Evolutionary conservation across 2,113 vertebrate genomes (phyloP).

Genomic region (Stigmatopora nigra): DNA sequence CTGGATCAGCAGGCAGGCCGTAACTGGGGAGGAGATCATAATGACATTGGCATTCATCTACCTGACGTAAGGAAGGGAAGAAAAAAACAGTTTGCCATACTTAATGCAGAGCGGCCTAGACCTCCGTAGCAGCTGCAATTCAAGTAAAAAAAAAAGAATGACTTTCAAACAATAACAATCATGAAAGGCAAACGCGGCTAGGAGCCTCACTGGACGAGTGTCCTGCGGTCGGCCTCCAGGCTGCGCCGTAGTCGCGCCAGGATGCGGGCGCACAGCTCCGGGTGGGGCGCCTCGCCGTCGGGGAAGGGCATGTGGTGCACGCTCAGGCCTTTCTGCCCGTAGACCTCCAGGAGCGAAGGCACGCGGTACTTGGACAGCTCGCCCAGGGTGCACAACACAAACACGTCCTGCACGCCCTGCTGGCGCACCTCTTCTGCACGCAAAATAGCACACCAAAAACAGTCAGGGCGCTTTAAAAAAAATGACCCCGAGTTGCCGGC

Average conservation of each 20-base stretch:
- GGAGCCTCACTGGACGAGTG: conserved; percentile 79
- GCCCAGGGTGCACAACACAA: conserved; percentile 84
- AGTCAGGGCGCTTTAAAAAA: no score
- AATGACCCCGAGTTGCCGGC: background rate
- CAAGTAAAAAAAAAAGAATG: background rate
- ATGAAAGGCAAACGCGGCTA: no score
- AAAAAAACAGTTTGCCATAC: conserved; percentile 58
- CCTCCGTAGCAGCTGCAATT: conserved; percentile 80
- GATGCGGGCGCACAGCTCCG: conserved; percentile 74
- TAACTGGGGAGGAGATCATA: conserved; percentile 65
- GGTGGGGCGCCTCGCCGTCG: conserved; percentile 75
- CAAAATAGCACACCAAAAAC: background rate
- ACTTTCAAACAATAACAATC: no score
- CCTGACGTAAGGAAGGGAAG: background rate
- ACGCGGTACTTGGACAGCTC: conserved; percentile 82
- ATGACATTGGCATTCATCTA: background rate
- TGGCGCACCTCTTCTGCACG: conserved; percentile 77
- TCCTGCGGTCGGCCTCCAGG: conserved; percentile 73
- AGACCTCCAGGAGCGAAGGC: conserved; percentile 77
- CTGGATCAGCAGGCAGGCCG: conserved; percentile 82
- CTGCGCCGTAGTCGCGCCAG: conserved; percentile 74
- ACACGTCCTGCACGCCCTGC: conserved; percentile 78
- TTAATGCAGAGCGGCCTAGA: conserved; percentile 79
- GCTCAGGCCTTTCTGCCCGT: conserved; percentile 67
- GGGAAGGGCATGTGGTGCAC: conserved; percentile 80